Evolutionary conservation across 2,888 invertebrate species (phyloP), one percentile per base, ranked within the genome.

Genomic region (Andrena fulva): DNA sequence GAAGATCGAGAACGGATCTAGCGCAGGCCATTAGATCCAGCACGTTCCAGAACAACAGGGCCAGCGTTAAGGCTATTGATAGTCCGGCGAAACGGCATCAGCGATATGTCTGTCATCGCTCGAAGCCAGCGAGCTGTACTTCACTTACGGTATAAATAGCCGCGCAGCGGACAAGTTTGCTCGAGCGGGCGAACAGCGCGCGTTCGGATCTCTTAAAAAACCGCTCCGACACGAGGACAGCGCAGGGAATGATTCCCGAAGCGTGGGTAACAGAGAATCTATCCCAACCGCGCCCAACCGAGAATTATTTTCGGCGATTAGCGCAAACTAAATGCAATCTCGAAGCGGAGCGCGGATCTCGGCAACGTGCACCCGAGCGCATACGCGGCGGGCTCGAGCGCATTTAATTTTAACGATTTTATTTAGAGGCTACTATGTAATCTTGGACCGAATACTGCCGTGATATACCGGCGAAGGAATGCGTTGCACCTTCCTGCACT

Each of bases 61-160:
- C 64, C 27, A 50, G 48, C 73, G 60, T 73, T 66, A 24, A 42
- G n/a, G 78, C 54, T 78, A 78, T 78, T 78, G 75, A 68, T 62
- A 16, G 68, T n/a, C 31, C 63, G 62, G 63, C 68, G 64, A 59
- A 71, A 56, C 62, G 29, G 52, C 62, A 75, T 54, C 68, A 54
- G 78, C 75, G 48, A 54, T 75, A 68, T 68, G 54, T 63, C 69
- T 59, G 69, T 69, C 69, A 27, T 69, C 56, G 12, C 54, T 67
- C 60, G 64, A 63, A 62, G 60, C 67, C 62, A n/a, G 42, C 62
- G 29, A 60, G 52, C 54, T 31, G 62, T 50, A 16, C 10, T 35
- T 68, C 67, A 10, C 42, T 52, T 67, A 24, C 54, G 63, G 56
- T 69, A 69, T 75, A 75, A 68, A 75, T 68, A 75, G 24, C 54